phyloP scores from a whole-genome alignment of 2,797 vertebrate species.

The Heterohyrax brucei region DNA sequence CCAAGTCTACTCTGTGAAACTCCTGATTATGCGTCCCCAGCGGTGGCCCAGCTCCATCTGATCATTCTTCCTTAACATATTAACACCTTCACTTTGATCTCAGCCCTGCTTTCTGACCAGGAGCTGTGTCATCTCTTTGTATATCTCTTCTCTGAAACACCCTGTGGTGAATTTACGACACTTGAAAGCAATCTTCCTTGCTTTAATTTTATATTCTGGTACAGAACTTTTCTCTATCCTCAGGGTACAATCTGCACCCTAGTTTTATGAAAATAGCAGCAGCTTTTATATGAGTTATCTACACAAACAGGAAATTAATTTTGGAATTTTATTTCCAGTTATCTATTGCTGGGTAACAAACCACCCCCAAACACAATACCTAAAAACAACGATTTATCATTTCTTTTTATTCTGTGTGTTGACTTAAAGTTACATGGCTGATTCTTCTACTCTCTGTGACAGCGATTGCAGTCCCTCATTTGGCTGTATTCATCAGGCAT shows the following conservation, averaged over 20 bases:
- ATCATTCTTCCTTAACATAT: neutral
- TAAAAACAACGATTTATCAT: constrained; percentile 27
- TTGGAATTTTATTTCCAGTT: constrained; percentile 3
- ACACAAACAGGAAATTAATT: constrained; percentile 79
- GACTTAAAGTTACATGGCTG: neutral
- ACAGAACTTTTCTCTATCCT: constrained; percentile 54
- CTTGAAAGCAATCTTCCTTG: constrained; percentile 60
- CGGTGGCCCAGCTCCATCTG: neutral
- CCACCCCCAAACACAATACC: neutral
- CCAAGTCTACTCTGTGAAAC: neutral
- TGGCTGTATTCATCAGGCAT: neutral
- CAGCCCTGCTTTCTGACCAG: neutral
- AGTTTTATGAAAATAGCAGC: constrained; percentile 61
- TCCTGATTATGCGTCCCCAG: neutral
- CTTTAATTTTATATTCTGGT: constrained; percentile 69
- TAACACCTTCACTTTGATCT: constrained; percentile 55
- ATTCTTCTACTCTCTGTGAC: neutral
- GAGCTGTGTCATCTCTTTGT: constrained; percentile 42
- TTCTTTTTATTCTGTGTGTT: constrained; percentile 16
- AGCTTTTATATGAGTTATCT: constrained; percentile 37
- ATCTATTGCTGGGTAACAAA: constrained; percentile 12
- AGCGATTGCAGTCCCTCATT: neutral
- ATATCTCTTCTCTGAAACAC: constrained; percentile 66
- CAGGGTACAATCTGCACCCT: neutral
- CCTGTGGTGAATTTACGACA: constrained; percentile 52